Evolutionary conservation across 2,888 invertebrate species (phyloP).

Genomic region (Mamestra brassicae): DNA sequence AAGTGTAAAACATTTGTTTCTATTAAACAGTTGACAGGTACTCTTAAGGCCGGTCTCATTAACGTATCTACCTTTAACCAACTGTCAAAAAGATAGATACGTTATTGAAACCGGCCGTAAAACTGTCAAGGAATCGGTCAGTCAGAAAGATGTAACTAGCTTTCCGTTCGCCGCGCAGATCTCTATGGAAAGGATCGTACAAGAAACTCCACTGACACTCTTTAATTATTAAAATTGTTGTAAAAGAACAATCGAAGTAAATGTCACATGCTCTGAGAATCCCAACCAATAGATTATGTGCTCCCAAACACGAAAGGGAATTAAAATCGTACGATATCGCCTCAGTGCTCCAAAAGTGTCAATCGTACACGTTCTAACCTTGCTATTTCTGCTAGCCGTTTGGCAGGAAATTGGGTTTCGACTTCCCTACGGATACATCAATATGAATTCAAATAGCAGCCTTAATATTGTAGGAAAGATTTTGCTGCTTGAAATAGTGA

Average conservation of each 20-base stretch:
- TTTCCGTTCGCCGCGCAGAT: background rate
- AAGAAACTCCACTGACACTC: background rate
- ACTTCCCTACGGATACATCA: conserved; percentile 37
- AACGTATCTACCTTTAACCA: too few species aligned
- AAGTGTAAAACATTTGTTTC: background rate
- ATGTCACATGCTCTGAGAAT: too few species aligned
- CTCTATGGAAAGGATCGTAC: background rate
- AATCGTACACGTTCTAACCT: conserved; percentile 32
- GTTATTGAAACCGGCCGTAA: too few species aligned
- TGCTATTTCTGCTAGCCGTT: conserved; percentile 25
- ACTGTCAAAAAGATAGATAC: too few species aligned
- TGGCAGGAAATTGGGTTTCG: conserved; percentile 43
- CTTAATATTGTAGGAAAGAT: conserved; percentile 22
- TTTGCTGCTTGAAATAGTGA: conserved; percentile 12
- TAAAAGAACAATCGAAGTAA: too few species aligned
- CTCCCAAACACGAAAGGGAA: background rate
- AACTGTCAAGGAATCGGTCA: background rate
- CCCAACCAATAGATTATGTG: background rate
- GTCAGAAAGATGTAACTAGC: background rate
- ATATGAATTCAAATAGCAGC: conserved; percentile 36
- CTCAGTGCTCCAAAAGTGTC: conserved; percentile 22
- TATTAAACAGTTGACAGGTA: background rate
- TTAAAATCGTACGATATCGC: background rate
- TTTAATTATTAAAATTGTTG: background rate
- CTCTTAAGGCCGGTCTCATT: background rate